Base-by-base conservation (phyloP, 2,888 invertebrate genomes). In the Cryptosula pallasiana region DNA sequence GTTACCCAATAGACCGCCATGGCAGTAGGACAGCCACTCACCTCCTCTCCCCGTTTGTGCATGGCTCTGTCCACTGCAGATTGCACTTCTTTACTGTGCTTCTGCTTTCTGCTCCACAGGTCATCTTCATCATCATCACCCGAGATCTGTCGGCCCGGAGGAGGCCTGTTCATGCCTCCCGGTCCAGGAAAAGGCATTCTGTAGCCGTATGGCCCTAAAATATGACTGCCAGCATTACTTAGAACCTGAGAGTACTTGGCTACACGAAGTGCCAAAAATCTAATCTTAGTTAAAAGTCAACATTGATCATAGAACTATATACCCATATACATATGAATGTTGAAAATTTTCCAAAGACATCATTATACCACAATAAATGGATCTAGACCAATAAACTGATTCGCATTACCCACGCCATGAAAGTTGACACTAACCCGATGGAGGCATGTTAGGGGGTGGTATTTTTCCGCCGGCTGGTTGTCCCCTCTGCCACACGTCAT, bases 401-500 rank as follows among this genome's bases (percentile, higher is more conserved):
- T n/a, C n/a, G n/a, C n/a, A n/a, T n/a, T n/a, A n/a, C n/a, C n/a
- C n/a, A n/a, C n/a, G n/a, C n/a, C n/a, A n/a, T n/a, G n/a, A n/a
- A n/a, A n/a, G n/a, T n/a, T n/a, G n/a, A n/a, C n/a, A n/a, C 45
- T 45, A 5, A 45, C 45, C 45, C 20, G 29, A 27, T 29, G 27
- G 63, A 34, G 63, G 63, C 63, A 63, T 63, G 63, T 63, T 63
- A 29, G 63, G 63, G 27, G 27, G 29, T 25, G 63, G 9, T 27
- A 34, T 27, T 32, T 63, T 63, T 27, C 63, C 63, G 5, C 57
- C 57, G n/a, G 57, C 5, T 9, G 57, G 57, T 25, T 57, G 57
- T 9, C 32, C 32, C 32, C 70, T n/a, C 35, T 36, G 35, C 70
- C 70, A 70, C 70, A 34, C n/a, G 70, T 70, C 70, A 32, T 36